These are phyloP conservation scores for Strigamia maritima DNA, from an alignment of 2,888 invertebrate genomes.

Conservation along the genomic window DNA sequence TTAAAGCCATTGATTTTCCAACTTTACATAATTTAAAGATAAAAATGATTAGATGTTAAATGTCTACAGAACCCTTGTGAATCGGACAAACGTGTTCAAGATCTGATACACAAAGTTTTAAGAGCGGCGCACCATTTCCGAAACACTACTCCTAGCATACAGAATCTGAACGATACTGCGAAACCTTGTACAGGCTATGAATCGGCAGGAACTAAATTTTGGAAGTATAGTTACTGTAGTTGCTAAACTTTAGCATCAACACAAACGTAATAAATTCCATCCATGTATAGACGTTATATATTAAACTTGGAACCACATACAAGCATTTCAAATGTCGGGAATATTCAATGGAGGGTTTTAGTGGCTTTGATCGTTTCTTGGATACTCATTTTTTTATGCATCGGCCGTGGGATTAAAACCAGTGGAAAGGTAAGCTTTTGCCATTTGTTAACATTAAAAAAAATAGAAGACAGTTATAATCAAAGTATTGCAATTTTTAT, in stretches of 20 bases:
- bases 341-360: neutral
- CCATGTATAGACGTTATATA: neutral
- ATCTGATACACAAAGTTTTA: neutral
- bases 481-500: too few relatives aligned
- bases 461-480: too few relatives aligned
- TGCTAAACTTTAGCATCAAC: too few relatives aligned
- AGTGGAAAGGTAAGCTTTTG: neutral
- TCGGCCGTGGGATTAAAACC: neutral
- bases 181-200: neutral
- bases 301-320: neutral
- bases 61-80: too few relatives aligned
- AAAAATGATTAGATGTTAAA: too few relatives aligned
- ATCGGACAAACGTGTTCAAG: neutral
- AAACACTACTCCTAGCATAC: neutral
- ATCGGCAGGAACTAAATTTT: neutral
- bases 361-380: neutral
- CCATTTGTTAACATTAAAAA: too few relatives aligned
- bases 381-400: neutral
- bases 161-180: neutral
- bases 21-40: too few relatives aligned
- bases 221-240: neutral
- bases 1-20: too few relatives aligned
- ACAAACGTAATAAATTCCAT: neutral
- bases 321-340: neutral
- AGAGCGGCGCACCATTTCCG: neutral